Evolutionary conservation across 2,797 vertebrate genomes (phyloP), one percentile per base, ranked within the genome.

Genomic region (Arnoldichthys spilopterus): DNA sequence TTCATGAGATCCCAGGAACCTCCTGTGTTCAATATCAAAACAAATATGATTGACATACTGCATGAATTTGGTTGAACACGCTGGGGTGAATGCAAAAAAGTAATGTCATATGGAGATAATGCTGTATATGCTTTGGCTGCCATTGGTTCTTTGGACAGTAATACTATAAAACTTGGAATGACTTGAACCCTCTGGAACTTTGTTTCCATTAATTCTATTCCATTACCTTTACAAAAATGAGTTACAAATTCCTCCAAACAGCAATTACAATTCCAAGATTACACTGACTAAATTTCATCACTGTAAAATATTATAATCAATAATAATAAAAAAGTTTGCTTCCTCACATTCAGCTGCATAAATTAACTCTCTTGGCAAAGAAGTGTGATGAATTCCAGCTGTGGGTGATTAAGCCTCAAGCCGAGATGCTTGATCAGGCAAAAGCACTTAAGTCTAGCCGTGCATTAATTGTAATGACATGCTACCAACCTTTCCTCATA

Each of bases 301-400:
- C 5, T 26, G 37, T 37, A 54, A 72, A 56, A 45, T 43, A 32
- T 63, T 71, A 43, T 0, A 11, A 72, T 9, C 26, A 7, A 12
- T 54, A 40, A 13, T 40, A 54, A 72, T n/a, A n/a, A 78, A 40
- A 30, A 30, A 45, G 2, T 20, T 8, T 32, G 16, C 7, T 64
- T 15, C 58, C 18, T 30, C 24, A 43, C 7, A 45, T 47, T 64
- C 47, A 8, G 28, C 47, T 54, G 49, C 5, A 16, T 37, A 12
- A 22, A 37, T 54, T 6, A 72, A 63, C 28, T 43, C 32, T 24
- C 24, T 54, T 56, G 49, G 59, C 61, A 72, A 24, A 54, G 68
- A 66, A 45, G 34, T 9, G 47, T 32, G 28, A n/a, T 54, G 11
- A 34, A 34, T 54, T 71, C 68, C 28, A 28, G 28, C 68, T 32